Percentiles rank a stretch among this genome's conserved stretches.
phyloP scores from a whole-genome alignment of 1,140 invertebrate species.

The Tetramorium alpestre region DNA sequence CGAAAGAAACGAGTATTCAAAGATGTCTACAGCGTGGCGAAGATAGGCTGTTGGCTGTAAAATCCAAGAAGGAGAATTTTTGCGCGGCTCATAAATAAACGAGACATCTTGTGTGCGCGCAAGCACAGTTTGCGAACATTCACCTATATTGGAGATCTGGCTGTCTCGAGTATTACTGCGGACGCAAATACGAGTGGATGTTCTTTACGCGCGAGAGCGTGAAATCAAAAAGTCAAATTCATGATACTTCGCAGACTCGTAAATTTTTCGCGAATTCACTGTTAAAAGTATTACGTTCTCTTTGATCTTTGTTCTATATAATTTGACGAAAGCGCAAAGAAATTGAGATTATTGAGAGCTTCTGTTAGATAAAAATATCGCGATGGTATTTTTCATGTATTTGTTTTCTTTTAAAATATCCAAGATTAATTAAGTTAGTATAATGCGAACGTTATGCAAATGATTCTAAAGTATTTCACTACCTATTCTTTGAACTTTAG shows the following conservation, averaged over 20 bases:
- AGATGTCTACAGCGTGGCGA: neutral
- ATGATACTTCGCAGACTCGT: slow-evolving; percentile 39
- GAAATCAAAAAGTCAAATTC: slow-evolving; percentile 62
- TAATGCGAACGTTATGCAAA: neutral
- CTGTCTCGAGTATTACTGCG: neutral
- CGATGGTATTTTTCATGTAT: neutral
- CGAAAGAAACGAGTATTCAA: slow-evolving; percentile 30
- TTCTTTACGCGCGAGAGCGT: slow-evolving; percentile 39
- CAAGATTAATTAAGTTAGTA: neutral
- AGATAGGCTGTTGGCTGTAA: slow-evolving; percentile 40
- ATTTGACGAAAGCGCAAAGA: neutral
- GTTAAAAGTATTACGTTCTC: slow-evolving; percentile 27
- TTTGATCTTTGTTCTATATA: neutral
- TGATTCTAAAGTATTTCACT: neutral
- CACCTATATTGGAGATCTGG: slow-evolving; percentile 20
- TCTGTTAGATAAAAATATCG: neutral
- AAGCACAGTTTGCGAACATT: slow-evolving; percentile 12
- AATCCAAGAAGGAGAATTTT: slow-evolving; percentile 46
- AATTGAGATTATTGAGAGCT: neutral
- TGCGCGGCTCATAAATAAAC: slow-evolving; percentile 57
- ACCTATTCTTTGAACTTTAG: neutral
- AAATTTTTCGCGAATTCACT: slow-evolving; percentile 52
- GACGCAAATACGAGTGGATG: slow-evolving; percentile 31
- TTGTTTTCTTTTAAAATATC: neutral
- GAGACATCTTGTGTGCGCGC: neutral